These are phyloP conservation scores for Apomyelois bistriatella DNA, from an alignment of 2,888 invertebrate species.

Conservation along the genomic window DNA sequence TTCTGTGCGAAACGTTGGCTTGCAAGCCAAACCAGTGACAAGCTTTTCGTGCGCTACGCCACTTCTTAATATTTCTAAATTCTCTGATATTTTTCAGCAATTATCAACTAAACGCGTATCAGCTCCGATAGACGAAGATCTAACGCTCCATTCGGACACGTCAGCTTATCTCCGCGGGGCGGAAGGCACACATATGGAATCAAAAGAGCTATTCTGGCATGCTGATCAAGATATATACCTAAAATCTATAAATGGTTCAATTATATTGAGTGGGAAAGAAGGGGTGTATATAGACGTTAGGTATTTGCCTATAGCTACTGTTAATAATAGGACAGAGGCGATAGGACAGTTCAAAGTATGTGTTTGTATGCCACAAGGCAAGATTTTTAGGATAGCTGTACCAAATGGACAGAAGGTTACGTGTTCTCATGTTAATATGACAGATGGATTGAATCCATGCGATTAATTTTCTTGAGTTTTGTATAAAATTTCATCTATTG, in stretches of 20 bases:
- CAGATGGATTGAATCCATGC: slow-evolving; percentile 83
- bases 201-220: slow-evolving; percentile 85
- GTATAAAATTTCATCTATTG: no score
- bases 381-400: slow-evolving; percentile 88
- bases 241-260: slow-evolving; percentile 87
- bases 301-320: slow-evolving; percentile 83
- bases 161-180: slow-evolving; percentile 87
- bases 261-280: slow-evolving; percentile 84
- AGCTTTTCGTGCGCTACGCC: no score
- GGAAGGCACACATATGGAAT: slow-evolving; percentile 87
- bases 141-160: slow-evolving; percentile 84
- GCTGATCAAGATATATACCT: slow-evolving; percentile 90
- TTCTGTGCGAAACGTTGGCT: no score
- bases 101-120: slow-evolving; percentile 86
- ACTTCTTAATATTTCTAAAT: no score
- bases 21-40: no score
- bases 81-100: slow-evolving; percentile 61
- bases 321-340: slow-evolving; percentile 50
- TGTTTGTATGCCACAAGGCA: slow-evolving; percentile 94
- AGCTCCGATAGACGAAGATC: slow-evolving; percentile 84
- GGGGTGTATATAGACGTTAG: slow-evolving; percentile 86
- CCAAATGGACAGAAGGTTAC: slow-evolving; percentile 79
- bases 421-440: slow-evolving; percentile 82
- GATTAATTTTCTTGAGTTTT: no score
- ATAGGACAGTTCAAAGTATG: slow-evolving; percentile 90